Base-by-base conservation (phyloP, 2,888 invertebrate species). In the Dinocampus coccinellae region DNA sequence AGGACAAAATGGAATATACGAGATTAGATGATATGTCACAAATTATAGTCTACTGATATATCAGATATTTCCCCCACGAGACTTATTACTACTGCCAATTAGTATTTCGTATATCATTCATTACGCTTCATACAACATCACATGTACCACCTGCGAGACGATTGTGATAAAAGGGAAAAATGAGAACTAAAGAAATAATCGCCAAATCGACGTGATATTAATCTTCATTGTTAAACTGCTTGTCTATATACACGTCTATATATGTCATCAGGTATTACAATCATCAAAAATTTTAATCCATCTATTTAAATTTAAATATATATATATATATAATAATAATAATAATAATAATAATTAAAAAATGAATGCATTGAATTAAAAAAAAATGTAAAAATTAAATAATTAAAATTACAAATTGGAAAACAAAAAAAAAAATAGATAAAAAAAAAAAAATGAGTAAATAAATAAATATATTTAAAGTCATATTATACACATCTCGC, bases 191-290 rank as follows among this genome's bases (percentile, higher is more conserved):
- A 69, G 70, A 42, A 61, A 66, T 66, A 65, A 71, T 66, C 52
- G 42, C 63, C 65, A 11, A 64, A 70, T 70, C 69, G 61, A 71
- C 52, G 63, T 61, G 82, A 82, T 83, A 82, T 75, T 79, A 78
- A 86, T 85, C 85, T 84, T 80, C 82, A 85, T 85, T 86, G 85
- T 86, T 85, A 86, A 86, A 85, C n/a, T 85, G 86, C 86, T 87
- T 86, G 85, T 86, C 84, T 84, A 86, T 47, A 47, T 39, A 84
- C 83, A 84, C 68, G 42, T 29, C 60, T 70, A 67, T n/a, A 39
- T 62, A 34, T 34, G 20, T 24, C 16, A 2, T 39, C 39, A n/a
- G 3, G 9, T 3, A 13, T n/a, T 2, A 4, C 13, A 3, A 47
- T 47, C 6, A n/a, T 16, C 53, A 53, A 10, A n/a, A n/a, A n/a